Conservation (phyloP, 92 coral and sea anemone species). For the Palythoa heliodiscus region DNA sequence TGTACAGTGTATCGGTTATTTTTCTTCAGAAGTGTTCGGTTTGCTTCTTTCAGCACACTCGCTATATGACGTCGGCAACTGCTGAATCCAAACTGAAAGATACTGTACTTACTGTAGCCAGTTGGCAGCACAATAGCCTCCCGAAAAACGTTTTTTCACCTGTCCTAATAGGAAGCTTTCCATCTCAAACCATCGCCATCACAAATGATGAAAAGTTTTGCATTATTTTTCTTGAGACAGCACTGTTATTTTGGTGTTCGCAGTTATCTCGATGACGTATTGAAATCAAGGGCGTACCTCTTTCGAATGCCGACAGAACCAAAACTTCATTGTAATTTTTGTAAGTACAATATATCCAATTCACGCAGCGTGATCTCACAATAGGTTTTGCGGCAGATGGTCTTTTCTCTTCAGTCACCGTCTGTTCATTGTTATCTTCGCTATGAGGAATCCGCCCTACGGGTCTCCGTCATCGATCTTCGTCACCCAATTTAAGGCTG, state of each 20-base stretch:
- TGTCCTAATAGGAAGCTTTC: too few species aligned
- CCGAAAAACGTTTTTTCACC: too few species aligned
- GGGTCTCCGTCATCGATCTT: not conserved
- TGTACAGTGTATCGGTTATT: too few species aligned
- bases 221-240: not conserved
- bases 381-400: not conserved
- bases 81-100: too few species aligned
- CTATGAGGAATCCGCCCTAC: not conserved
- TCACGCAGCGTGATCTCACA: not conserved
- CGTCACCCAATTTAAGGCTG: not conserved
- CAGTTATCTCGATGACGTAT: not conserved
- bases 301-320: slow-evolving; percentile 1
- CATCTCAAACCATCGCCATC: too few species aligned
- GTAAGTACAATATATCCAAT: not conserved
- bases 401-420: not conserved
- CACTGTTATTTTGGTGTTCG: not conserved
- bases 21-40: too few species aligned
- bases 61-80: too few species aligned
- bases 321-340: too few species aligned
- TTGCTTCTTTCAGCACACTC: too few species aligned
- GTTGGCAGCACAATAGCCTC: too few species aligned
- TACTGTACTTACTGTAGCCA: too few species aligned
- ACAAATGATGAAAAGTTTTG: not conserved
- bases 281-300: not conserved
- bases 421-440: not conserved